A percentile compares a stretch with the other conserved stretches of the same genome.
phyloP scores from a whole-genome alignment of 2,888 invertebrate genomes.

The Aphidius colemani region DNA sequence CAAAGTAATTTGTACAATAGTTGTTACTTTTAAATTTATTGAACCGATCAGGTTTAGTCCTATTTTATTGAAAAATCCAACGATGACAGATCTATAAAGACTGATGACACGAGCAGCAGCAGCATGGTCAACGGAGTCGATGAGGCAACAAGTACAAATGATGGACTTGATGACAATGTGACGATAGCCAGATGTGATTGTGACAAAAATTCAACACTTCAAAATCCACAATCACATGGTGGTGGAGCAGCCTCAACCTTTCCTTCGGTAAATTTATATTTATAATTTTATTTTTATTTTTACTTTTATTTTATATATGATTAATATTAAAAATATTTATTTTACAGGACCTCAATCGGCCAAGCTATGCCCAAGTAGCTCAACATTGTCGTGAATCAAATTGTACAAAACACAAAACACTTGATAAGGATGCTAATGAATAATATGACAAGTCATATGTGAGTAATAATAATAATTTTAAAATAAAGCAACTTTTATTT shows the following conservation, averaged over 20 bases:
- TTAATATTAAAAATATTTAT: conserved; percentile 4
- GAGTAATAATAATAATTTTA: conserved; percentile 37
- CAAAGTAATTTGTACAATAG: conserved; percentile 14
- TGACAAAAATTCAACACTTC: conserved; percentile 53
- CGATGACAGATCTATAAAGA: conserved; percentile 75
- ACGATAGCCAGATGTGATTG: conserved; percentile 56
- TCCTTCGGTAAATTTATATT: conserved; percentile 51
- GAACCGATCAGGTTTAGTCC: conserved; percentile 38
- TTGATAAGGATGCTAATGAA: conserved; percentile 56
- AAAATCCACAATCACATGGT: conserved; percentile 54
- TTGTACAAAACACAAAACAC: conserved; percentile 59
- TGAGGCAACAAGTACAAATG: conserved; percentile 56
- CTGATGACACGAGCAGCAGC: conserved; percentile 62
- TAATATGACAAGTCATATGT: conserved; percentile 47
- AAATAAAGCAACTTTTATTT: too few species aligned
- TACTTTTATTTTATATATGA: too few species aligned
- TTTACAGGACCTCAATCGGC: conserved; percentile 56
- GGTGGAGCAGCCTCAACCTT: conserved; percentile 51
- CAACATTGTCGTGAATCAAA: conserved; percentile 58
- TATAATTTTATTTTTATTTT: neutral
- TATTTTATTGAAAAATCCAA: conserved; percentile 56
- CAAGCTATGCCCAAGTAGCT: conserved; percentile 60
- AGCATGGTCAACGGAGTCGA: conserved; percentile 51
- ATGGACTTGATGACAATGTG: conserved; percentile 51
- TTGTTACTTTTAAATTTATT: conserved; percentile 28